Evolutionary conservation across 2,113 vertebrate genomes (phyloP).

Genomic region (Podarcis muralis): DNA sequence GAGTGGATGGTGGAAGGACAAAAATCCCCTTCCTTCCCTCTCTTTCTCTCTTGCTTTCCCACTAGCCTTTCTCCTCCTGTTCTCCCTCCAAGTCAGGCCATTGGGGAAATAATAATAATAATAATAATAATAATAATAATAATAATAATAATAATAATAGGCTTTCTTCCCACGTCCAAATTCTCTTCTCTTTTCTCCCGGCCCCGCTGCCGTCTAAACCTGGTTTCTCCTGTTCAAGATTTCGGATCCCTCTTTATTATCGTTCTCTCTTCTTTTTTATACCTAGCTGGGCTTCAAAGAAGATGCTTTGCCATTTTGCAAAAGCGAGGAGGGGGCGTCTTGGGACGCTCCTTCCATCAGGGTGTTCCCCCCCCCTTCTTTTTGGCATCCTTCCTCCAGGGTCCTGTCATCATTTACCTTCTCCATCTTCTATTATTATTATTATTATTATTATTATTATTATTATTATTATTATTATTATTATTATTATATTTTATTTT

Average conservation of each 20-base stretch:
- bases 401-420: not conserved
- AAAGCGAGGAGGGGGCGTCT: not conserved
- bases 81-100: not conserved
- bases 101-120: not conserved
- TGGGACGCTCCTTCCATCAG: not conserved
- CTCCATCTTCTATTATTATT: not conserved
- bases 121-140: too few relatives aligned
- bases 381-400: not conserved
- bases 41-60: too few relatives aligned
- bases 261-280: not conserved
- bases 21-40: too few relatives aligned
- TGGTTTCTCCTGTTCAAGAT: not conserved
- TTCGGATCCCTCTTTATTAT: too few relatives aligned
- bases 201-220: not conserved
- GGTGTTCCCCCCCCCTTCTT: not conserved
- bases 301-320: not conserved
- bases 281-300: not conserved
- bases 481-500: too few relatives aligned
- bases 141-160: too few relatives aligned
- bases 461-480: too few relatives aligned
- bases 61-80: too few relatives aligned
- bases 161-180: not conserved
- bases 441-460: too few relatives aligned
- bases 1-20: not conserved
- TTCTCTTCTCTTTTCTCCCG: too few relatives aligned